Percentiles rank a stretch among this genome's conserved stretches.
phyloP scores from a whole-genome alignment of 2,797 vertebrate species.

The Enteromius treurensis region DNA sequence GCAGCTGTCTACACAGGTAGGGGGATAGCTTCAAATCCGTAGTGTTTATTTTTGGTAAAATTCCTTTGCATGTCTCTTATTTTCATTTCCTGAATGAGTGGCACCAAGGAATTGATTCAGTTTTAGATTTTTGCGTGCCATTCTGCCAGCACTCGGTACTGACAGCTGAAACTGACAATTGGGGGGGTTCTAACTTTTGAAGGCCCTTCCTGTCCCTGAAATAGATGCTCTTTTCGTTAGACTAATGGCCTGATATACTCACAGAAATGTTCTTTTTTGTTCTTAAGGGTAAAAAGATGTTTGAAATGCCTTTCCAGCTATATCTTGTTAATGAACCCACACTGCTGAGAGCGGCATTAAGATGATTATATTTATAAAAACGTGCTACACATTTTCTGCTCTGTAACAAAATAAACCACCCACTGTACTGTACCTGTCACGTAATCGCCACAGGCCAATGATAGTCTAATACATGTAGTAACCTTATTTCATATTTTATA shows the following conservation, averaged over 20 bases:
- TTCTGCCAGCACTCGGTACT: conserved; percentile 4
- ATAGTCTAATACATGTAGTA: background rate
- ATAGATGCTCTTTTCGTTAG: conserved; percentile 24
- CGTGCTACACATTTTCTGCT: background rate
- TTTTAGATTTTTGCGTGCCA: conserved; percentile 8
- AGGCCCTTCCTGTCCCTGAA: conserved; percentile 7
- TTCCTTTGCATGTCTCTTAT: conserved; percentile 23
- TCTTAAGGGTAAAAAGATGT: background rate
- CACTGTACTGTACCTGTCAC: background rate
- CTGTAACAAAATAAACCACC: conserved; percentile 1
- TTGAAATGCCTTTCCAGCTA: background rate
- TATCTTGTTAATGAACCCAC: background rate
- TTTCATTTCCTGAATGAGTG: conserved; percentile 9
- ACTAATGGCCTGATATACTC: background rate
- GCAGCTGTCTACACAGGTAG: conserved; percentile 86
- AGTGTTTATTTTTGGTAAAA: conserved; percentile 39
- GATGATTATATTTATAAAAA: background rate
- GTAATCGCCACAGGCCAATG: background rate
- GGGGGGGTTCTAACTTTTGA: conserved; percentile 2
- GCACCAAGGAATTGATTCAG: conserved; percentile 25
- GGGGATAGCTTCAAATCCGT: conserved; percentile 41
- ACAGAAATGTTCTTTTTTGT: background rate
- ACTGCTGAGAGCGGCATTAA: background rate
- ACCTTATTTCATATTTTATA: background rate
- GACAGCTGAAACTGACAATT: conserved; percentile 21